Percentiles rank a stretch among this genome's conserved stretches.
phyloP scores from a whole-genome alignment of 2,888 invertebrate species.

The Phorcus lineatus region DNA sequence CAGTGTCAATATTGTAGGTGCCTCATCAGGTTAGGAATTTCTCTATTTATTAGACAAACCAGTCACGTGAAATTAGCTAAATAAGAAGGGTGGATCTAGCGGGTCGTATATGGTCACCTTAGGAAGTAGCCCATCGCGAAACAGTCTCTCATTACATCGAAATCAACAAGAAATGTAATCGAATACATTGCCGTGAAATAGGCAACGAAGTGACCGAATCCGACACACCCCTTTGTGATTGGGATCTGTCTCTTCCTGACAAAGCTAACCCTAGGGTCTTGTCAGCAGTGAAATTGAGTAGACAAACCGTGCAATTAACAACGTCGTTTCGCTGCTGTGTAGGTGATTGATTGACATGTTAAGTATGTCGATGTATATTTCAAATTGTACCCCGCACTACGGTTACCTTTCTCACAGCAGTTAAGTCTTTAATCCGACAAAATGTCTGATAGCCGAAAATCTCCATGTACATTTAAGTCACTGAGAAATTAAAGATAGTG shows the following conservation, averaged over 20 bases:
- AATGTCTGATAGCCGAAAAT: too few relatives aligned
- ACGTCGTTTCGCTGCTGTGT: not conserved
- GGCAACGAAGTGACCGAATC: not conserved
- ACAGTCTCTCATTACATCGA: not conserved
- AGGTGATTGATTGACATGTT: conserved; percentile 5
- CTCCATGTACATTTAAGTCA: too few relatives aligned
- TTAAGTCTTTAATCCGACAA: too few relatives aligned
- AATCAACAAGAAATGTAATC: not conserved
- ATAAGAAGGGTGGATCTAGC: too few relatives aligned
- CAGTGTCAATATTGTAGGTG: too few relatives aligned
- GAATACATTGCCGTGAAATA: conserved; percentile 8
- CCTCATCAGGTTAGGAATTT: too few relatives aligned
- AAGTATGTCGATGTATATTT: not conserved
- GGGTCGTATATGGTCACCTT: not conserved
- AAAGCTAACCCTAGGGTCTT: not conserved
- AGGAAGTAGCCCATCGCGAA: not conserved
- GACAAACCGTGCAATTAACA: not conserved
- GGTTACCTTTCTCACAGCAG: too few relatives aligned
- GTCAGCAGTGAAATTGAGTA: not conserved
- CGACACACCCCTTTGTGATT: not conserved
- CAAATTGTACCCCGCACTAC: too few relatives aligned
- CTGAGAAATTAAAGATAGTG: too few relatives aligned
- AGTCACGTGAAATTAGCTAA: too few relatives aligned
- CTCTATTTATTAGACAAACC: too few relatives aligned
- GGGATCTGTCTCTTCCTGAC: not conserved